phyloP scores from a whole-genome alignment of 2,797 vertebrate genomes.

The Clarias pachynema region DNA sequence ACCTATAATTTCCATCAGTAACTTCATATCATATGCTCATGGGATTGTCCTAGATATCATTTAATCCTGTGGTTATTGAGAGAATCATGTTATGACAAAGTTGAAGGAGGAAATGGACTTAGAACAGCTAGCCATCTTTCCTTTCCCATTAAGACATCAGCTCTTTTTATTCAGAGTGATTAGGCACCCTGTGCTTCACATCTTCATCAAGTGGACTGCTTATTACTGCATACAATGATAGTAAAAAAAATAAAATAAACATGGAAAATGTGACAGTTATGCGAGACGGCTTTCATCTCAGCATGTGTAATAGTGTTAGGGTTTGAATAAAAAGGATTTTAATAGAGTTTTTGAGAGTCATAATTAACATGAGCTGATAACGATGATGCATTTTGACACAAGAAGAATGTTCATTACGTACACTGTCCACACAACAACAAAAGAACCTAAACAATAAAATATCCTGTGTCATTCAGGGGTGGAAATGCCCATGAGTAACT shows the following conservation, averaged over 20 bases:
- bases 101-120: constrained; percentile 22
- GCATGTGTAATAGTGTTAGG: constrained; percentile 13
- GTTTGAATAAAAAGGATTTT: constrained; percentile 61
- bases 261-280: constrained; percentile 32
- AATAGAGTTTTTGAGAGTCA: constrained; percentile 59
- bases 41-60: not conserved
- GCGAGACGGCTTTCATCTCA: constrained; percentile 12
- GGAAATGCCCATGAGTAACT: constrained; percentile 16
- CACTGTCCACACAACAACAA: constrained; percentile 47
- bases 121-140: not conserved
- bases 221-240: constrained; percentile 5
- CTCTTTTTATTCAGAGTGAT: constrained; percentile 43
- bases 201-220: not conserved
- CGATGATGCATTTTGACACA: constrained; percentile 51
- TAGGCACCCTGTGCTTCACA: constrained; percentile 27
- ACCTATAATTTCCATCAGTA: too few species aligned
- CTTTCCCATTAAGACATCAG: constrained; percentile 32
- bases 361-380: constrained; percentile 60
- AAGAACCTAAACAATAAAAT: constrained; percentile 41
- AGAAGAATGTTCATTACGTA: constrained; percentile 55
- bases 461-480: constrained; percentile 10
- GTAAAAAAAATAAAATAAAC: constrained; percentile 40
- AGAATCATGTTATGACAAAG: constrained; percentile 9
- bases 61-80: not conserved
- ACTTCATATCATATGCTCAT: not conserved